Conservation (phyloP, 2,113 vertebrate genomes). For the Pomatostomus ruficeps region DNA sequence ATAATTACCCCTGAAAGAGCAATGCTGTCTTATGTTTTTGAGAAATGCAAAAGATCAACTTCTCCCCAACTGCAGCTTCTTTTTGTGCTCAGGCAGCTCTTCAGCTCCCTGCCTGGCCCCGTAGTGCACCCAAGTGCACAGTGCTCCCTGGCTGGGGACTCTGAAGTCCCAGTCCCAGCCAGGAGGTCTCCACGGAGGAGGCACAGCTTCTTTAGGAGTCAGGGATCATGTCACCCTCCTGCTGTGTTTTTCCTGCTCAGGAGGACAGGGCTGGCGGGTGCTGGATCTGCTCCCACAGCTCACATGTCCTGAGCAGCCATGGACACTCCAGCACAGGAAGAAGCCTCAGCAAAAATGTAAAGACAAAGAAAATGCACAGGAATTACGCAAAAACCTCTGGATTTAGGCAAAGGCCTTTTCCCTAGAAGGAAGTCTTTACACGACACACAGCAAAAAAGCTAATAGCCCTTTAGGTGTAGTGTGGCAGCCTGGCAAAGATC, state of each 20-base stretch:
- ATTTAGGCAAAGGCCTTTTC: neutral
- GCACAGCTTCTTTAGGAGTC: neutral
- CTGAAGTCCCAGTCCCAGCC: neutral
- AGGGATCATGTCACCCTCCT: neutral
- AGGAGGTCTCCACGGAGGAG: neutral
- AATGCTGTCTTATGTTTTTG: neutral
- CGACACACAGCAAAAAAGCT: neutral
- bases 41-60: neutral
- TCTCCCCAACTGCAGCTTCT: neutral
- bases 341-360: neutral
- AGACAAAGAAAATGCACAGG: neutral
- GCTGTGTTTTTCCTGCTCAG: neutral
- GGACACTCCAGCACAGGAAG: neutral
- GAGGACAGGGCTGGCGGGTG: fast-evolving
- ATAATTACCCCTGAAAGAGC: slow-evolving; percentile 20
- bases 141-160: neutral
- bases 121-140: neutral
- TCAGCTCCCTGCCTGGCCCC: neutral
- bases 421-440: neutral
- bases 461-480: neutral
- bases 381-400: neutral
- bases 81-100: neutral
- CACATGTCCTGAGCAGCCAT: neutral
- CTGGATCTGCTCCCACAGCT: neutral
- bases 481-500: neutral